Conservation (phyloP, 2,888 invertebrate genomes). For the Anarsia innoxiella region DNA sequence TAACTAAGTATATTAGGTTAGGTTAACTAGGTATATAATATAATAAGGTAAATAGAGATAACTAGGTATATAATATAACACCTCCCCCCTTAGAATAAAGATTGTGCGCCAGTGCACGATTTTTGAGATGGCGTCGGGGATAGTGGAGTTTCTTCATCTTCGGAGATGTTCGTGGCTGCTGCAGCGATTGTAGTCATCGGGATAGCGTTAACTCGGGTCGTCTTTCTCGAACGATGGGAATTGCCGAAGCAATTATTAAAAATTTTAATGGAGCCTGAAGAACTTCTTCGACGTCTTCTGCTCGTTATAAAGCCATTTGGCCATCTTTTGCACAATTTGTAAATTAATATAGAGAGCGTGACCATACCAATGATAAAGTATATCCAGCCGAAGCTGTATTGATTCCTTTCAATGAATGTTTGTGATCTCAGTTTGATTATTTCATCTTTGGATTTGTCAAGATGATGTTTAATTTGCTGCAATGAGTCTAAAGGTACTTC, state of each 20-base stretch:
- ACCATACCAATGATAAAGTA: no score
- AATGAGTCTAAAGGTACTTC: constrained; percentile 17
- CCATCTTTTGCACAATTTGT: no score
- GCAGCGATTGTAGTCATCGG: neutral
- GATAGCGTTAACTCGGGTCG: neutral
- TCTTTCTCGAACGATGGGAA: constrained; percentile 1
- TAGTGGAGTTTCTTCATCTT: constrained; percentile 12
- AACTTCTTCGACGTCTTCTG: neutral
- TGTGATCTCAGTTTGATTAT: constrained; percentile 11
- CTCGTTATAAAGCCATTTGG: no score
- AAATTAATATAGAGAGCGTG: no score
- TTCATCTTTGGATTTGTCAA: constrained; percentile 13
- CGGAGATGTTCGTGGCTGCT: neutral
- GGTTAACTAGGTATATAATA: no score
- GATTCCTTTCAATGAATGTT: constrained; percentile 11
- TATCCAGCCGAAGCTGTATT: constrained; percentile 8
- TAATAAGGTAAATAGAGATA: no score
- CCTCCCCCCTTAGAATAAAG: neutral
- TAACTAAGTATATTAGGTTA: no score
- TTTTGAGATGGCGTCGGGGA: neutral
- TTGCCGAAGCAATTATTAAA: constrained; percentile 18
- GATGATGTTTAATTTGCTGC: constrained; percentile 15
- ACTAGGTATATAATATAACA: no score
- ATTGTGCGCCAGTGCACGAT: neutral
- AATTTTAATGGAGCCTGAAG: constrained; percentile 13